Evolutionary conservation across 35 echinoderm and acorn worm genomes (phyloP), one percentile per base, ranked within the genome.

Genomic region (Strongylocentrotus purpuratus): DNA sequence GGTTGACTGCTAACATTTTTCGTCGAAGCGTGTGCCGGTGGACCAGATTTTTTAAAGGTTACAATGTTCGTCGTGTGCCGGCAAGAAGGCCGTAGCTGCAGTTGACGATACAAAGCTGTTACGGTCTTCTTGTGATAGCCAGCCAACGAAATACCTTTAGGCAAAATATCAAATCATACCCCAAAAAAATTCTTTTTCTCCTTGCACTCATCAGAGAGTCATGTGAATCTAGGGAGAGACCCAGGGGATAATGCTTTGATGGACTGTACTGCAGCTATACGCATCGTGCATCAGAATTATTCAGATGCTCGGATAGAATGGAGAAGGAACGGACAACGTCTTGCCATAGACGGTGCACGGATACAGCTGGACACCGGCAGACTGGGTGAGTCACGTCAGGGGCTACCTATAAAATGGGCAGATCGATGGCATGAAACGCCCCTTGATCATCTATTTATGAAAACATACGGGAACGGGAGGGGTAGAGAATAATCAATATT

Each of bases 241-340:
- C 60, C 46, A 45, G 47, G 46, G 1, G 25, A 95, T 2, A 48
- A 48, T 31, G 94, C 78, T 6, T 31, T 85, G 15, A 95, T 95
- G 94, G 86, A 48, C 86, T 95, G 94, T 18, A 89, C 85, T 32
- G 85, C 10, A 55, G 70, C 47, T 45, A 89, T 88, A 2, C 25
- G 32, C 25, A 0, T 88, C 14, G 33, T 95, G 2, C 94, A 89
- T 46, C 20, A 28, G 46, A 47, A 90, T 13, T 89, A 89, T 61
- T 86, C 85, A 32, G 94, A 95, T 33, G 94, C 94, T 13, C 58
- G n/a, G 2, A 59, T 89, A 33, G 94, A 95, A 32, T 95, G 94
- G 94, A n/a, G 45, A 7, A 88, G 86, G 48, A 95, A 95, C 32
- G 86, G 86, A 31, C 41, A 88, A 33, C 45, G 22, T 0, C 28